A percentile compares a stretch with the other conserved stretches of the same genome.
Evolutionary conservation across 1,140 invertebrate species (phyloP).

Genomic region (Probaryconus sp.): DNA sequence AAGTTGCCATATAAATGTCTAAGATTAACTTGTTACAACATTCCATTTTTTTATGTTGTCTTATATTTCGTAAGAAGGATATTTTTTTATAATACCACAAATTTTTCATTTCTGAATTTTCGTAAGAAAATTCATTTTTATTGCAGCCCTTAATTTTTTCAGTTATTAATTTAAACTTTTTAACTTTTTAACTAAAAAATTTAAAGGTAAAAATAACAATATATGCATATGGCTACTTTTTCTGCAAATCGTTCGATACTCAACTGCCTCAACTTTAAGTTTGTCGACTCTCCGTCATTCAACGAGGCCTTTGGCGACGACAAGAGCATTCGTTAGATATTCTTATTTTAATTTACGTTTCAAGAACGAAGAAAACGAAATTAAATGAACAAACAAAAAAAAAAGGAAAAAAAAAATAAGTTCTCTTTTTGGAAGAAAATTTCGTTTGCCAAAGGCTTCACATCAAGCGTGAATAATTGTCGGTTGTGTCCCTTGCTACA

Average conservation of each 20-base stretch:
- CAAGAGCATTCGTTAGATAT: neutral
- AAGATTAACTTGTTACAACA: too few relatives aligned
- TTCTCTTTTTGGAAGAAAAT: neutral
- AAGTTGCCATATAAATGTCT: slow-evolving; percentile 38
- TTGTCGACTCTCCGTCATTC: slow-evolving; percentile 68
- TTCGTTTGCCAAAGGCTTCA: slow-evolving; percentile 70
- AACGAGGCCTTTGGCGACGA: slow-evolving; percentile 62
- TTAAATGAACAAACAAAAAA: too few relatives aligned
- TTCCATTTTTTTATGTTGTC: too few relatives aligned
- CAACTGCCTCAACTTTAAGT: slow-evolving; percentile 65
- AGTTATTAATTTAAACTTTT: too few relatives aligned
- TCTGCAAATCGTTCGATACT: slow-evolving; percentile 63
- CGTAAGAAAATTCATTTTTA: too few relatives aligned
- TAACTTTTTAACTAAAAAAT: too few relatives aligned
- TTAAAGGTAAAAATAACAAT: neutral
- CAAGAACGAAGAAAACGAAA: slow-evolving; percentile 27
- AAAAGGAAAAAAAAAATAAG: slow-evolving; percentile 3
- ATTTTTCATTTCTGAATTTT: too few relatives aligned
- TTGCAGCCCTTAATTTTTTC: too few relatives aligned
- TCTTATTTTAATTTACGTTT: slow-evolving; percentile 4
- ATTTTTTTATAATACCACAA: too few relatives aligned
- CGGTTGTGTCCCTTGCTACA: slow-evolving; percentile 73
- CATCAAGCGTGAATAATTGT: slow-evolving; percentile 75
- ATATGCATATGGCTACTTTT: slow-evolving; percentile 49
- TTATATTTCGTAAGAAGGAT: too few relatives aligned